Evolutionary conservation across 2,113 vertebrate genomes (phyloP), one percentile per base, ranked within the genome.

Genomic region (Cervus canadensis): DNA sequence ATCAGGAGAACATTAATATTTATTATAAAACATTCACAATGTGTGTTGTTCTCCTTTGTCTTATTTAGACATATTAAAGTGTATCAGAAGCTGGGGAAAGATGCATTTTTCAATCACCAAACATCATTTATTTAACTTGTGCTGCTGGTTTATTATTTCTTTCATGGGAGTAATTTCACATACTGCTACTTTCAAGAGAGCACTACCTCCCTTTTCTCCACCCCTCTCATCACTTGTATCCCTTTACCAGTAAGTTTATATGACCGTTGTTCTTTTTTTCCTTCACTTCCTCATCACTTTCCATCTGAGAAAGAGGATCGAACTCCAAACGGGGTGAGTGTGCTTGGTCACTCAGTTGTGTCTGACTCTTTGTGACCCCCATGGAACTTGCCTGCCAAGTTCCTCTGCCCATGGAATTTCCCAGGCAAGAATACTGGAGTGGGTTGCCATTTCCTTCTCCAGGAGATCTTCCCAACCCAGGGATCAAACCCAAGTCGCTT

Each of bases 81-180:
- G 9, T 60, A 3, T 83, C 67, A 36, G 45, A 81, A 83, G 45
- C 52, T 96, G 40, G 33, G 23, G 93, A 97, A 33, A 89, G 43
- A 93, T 82, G 21, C 30, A 85, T 89, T 97, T 97, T 95, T 97
- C 89, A 97, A 60, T 91, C 97, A 91, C 43, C 30, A 94, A 92
- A 82, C 40, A 93, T 92, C 86, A 76, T 97, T 95, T 93, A 93
- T 95, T 93, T 97, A 95, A 40, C 23, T 59, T 82, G 33, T 6
- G 45, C 50, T 87, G 17, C 43, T 36, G 40, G 88, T 54, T 97
- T 96, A 79, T 91, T 85, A 57, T 95, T 95, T 95, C 95, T 64
- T 91, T 91, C 92, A 48, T 15, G 40, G 54, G 23, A 94, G 50
- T 88, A 56, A 60, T 96, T 97, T 93, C 89, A 95, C 74, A 71